phyloP scores from a whole-genome alignment of 2,888 invertebrate species.

The Agriopis marginaria region DNA sequence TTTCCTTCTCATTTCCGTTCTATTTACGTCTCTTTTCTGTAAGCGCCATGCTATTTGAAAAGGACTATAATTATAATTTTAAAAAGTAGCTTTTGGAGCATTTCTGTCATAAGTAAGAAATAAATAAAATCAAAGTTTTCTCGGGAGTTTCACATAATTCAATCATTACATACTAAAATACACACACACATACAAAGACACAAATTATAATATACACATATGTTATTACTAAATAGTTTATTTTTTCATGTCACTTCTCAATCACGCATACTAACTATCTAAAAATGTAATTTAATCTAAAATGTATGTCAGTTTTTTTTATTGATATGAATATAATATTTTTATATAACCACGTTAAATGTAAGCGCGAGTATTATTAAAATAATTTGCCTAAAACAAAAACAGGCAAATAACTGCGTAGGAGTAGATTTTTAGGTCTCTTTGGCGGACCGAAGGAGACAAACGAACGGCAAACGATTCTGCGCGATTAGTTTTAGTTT shows the following conservation, averaged over 20 bases:
- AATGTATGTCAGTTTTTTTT: not conserved
- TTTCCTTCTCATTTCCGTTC: no score
- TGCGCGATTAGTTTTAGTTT: no score
- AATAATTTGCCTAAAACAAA: not conserved
- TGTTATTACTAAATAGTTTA: not conserved
- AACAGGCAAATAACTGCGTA: no score
- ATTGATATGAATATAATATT: constrained; percentile 3
- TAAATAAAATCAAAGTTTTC: not conserved
- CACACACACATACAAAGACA: no score
- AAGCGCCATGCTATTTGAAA: no score
- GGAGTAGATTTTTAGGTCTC: no score
- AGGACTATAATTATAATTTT: no score
- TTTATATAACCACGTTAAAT: constrained; percentile 5
- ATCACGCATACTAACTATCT: not conserved
- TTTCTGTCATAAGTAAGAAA: not conserved
- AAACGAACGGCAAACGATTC: no score
- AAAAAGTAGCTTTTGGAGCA: not conserved
- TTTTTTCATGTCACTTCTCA: no score
- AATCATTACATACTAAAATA: not conserved
- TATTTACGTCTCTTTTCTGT: no score
- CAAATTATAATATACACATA: no score
- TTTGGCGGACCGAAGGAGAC: no score
- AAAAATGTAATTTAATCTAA: not conserved
- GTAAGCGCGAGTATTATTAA: constrained; percentile 6
- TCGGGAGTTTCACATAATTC: not conserved